These are phyloP conservation scores for Byasa hedistus DNA, from an alignment of 2,888 invertebrate species.

Conservation along the genomic window DNA sequence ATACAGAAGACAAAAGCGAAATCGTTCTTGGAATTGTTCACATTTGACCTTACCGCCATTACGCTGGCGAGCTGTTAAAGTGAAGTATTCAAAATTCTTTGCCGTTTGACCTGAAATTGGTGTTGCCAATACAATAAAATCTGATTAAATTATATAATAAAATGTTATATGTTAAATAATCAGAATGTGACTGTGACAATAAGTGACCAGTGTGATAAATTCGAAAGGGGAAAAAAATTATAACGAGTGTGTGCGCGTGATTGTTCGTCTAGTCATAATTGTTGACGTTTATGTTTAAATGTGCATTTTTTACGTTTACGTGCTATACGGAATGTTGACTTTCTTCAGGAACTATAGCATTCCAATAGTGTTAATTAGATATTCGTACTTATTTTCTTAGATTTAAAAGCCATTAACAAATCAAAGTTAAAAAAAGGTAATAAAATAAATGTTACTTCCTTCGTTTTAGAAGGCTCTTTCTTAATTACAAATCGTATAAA, in stretches of 20 bases:
- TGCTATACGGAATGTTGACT: constrained; percentile 15
- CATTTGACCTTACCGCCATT: constrained; percentile 6
- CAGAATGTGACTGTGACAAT: no score
- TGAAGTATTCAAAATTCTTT: neutral
- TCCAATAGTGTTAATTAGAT: constrained; percentile 22
- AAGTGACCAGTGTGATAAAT: constrained; percentile 12
- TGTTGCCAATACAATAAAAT: neutral
- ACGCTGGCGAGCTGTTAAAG: constrained; percentile 16
- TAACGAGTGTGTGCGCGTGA: constrained; percentile 49
- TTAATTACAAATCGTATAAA: constrained; percentile 33
- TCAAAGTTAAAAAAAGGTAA: constrained; percentile 11
- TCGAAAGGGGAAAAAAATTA: neutral
- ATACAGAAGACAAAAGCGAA: constrained; percentile 22
- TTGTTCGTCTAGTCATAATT: constrained; percentile 69
- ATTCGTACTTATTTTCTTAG: constrained; percentile 27
- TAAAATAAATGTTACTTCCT: constrained; percentile 44
- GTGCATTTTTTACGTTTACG: constrained; percentile 49
- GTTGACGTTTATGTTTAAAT: constrained; percentile 45
- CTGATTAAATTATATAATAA: constrained; percentile 8
- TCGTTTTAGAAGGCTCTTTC: constrained; percentile 66
- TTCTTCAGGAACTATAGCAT: constrained; percentile 17
- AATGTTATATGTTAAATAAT: neutral
- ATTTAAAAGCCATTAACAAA: constrained; percentile 14
- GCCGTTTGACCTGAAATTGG: no score
- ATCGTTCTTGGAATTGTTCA: constrained; percentile 17